Percentiles rank a stretch among this genome's conserved stretches.
Conservation (phyloP, 2,113 vertebrate genomes). For the Pantherophis guttatus region DNA sequence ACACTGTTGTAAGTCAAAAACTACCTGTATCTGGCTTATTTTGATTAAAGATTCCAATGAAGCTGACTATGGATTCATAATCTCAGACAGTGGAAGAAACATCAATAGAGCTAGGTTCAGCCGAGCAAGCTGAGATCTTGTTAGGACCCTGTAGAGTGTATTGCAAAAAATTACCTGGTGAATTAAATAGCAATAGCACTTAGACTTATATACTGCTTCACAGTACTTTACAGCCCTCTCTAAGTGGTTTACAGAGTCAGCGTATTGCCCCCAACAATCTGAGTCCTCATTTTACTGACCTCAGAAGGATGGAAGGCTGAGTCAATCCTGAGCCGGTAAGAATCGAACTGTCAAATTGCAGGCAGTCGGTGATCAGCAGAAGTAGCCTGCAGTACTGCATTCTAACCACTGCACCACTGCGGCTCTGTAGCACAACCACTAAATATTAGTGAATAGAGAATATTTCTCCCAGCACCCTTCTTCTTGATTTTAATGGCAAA, state of each 20-base stretch:
- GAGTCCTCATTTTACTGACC: too few relatives aligned
- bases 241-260: too few relatives aligned
- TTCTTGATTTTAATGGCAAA: background rate
- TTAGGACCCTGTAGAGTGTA: background rate
- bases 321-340: too few relatives aligned
- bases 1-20: background rate
- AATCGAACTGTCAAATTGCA: too few relatives aligned
- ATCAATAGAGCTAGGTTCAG: background rate
- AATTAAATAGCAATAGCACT: background rate
- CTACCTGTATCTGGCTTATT: background rate
- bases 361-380: too few relatives aligned
- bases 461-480: background rate
- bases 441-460: background rate
- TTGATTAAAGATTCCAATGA: background rate
- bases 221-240: too few relatives aligned
- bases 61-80: background rate
- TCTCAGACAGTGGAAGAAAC: background rate
- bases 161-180: background rate
- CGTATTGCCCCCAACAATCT: too few relatives aligned
- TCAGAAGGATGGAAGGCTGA: too few relatives aligned
- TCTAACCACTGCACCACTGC: too few relatives aligned
- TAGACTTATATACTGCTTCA: too few relatives aligned
- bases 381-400: too few relatives aligned
- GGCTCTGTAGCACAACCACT: too few relatives aligned
- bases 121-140: background rate